phyloP scores from a whole-genome alignment of 2,113 vertebrate species.

The Siniperca chuatsi region DNA sequence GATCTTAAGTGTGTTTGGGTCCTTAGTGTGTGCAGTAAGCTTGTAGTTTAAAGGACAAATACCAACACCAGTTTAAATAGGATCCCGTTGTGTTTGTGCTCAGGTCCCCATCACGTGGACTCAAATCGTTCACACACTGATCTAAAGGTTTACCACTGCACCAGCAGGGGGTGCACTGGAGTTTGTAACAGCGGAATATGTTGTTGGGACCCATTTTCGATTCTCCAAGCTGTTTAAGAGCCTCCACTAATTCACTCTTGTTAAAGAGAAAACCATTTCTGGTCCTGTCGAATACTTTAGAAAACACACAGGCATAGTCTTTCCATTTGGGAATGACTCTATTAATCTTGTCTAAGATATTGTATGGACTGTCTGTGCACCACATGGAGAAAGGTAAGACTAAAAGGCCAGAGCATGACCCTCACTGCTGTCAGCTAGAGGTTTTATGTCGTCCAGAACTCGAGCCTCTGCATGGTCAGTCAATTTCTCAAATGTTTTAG shows the following conservation, averaged over 20 bases:
- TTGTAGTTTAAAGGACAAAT: too few relatives aligned
- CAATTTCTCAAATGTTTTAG: not conserved
- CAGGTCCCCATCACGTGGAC: too few relatives aligned
- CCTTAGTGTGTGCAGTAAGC: too few relatives aligned
- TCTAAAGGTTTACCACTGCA: not conserved
- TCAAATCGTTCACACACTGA: not conserved
- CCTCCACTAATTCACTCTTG: not conserved
- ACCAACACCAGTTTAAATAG: too few relatives aligned
- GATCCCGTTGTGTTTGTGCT: too few relatives aligned
- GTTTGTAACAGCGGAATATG: not conserved
- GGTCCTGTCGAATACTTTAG: not conserved
- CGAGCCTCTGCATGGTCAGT: not conserved
- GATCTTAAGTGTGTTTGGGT: too few relatives aligned
- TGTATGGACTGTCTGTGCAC: not conserved
- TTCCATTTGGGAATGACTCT: not conserved
- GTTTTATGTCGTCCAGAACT: not conserved
- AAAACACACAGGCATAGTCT: not conserved
- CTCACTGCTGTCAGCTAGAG: not conserved
- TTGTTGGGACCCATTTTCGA: not conserved
- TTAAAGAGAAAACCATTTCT: not conserved
- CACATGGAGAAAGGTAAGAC: not conserved
- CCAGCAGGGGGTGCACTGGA: not conserved
- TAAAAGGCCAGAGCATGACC: not conserved
- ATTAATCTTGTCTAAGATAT: not conserved
- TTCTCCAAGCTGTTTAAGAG: not conserved